Evolutionary conservation across 2,797 vertebrate species (phyloP).

Genomic region (Cyprinella venusta): DNA sequence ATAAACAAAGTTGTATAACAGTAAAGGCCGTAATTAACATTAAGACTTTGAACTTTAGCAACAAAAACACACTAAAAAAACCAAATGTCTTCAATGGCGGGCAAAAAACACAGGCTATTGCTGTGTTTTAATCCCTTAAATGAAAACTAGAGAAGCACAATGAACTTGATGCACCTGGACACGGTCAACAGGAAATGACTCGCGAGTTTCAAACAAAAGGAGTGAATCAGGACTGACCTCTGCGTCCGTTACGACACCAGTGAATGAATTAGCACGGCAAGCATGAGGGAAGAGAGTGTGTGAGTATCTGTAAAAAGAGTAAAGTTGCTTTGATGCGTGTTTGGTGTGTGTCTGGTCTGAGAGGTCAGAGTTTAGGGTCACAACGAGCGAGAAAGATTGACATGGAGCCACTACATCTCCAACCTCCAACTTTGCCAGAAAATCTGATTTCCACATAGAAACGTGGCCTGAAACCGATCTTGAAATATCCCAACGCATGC

Average conservation of each 20-base stretch:
- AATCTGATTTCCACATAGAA: too few relatives aligned
- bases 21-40: background rate
- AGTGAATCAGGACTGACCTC: background rate
- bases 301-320: background rate
- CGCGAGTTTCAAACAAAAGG: constrained; percentile 43
- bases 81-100: background rate
- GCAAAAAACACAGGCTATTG: background rate
- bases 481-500: too few relatives aligned
- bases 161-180: constrained; percentile 50
- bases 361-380: too few relatives aligned
- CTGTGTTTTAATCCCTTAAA: background rate
- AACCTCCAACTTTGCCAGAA: too few relatives aligned
- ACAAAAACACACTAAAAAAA: background rate
- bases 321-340: background rate
- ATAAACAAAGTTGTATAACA: too few relatives aligned
- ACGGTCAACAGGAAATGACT: constrained; percentile 54
- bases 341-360: too few relatives aligned
- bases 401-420: background rate
- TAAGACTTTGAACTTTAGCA: too few relatives aligned
- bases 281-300: background rate
- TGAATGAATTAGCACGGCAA: background rate
- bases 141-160: background rate
- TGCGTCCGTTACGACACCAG: background rate
- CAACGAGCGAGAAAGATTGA: background rate
- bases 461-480: too few relatives aligned